Evolutionary conservation across 2,113 vertebrate species (phyloP).

Genomic region (Stomatorhinus ivindoensis): DNA sequence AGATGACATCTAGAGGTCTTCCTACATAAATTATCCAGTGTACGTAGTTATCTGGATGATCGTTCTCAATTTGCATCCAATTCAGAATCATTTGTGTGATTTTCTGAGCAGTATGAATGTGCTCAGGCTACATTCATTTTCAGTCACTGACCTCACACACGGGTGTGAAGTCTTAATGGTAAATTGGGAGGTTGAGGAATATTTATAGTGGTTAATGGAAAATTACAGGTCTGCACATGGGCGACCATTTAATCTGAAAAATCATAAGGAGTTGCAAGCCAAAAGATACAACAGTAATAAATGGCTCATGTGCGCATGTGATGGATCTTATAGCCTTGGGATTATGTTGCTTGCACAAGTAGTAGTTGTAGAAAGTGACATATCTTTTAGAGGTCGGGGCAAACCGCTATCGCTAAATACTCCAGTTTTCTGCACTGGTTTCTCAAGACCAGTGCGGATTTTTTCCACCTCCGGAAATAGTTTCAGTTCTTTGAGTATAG

Average conservation of each 20-base stretch:
- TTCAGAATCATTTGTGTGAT: not conserved
- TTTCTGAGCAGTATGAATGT: not conserved
- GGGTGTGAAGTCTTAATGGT: not conserved
- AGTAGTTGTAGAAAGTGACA: not conserved
- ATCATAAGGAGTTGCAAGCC: not conserved
- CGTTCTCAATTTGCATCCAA: not conserved
- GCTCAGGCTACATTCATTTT: not conserved
- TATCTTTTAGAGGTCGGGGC: not conserved
- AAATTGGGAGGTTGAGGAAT: not conserved
- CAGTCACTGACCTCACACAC: not conserved
- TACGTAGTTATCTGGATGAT: not conserved
- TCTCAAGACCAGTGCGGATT: not conserved
- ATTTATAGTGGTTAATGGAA: not conserved
- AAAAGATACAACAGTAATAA: not conserved
- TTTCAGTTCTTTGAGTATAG: not conserved
- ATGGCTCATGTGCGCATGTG: not conserved
- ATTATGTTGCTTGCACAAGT: not conserved
- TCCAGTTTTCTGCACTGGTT: not conserved
- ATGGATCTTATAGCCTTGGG: not conserved
- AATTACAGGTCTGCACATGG: not conserved
- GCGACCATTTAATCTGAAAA: not conserved
- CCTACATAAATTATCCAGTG: not conserved
- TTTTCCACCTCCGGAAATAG: not conserved
- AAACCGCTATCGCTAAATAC: not conserved
- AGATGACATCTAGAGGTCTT: not conserved